Base-by-base conservation (phyloP, 1,140 invertebrate species). In the Hesperophylax magnus region DNA sequence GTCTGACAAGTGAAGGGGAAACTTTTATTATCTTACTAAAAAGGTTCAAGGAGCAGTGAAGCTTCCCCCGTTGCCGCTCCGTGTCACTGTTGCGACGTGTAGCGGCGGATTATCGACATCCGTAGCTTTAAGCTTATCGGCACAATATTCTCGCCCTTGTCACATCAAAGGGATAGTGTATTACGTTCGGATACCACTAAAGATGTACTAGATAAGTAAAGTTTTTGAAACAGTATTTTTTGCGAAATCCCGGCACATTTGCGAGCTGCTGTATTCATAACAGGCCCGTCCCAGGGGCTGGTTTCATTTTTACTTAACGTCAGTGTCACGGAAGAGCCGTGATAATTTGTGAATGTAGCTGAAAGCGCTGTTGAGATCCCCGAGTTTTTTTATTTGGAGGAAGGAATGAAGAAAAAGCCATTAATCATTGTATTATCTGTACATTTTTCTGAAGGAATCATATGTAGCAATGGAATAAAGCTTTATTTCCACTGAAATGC, bases 11-110 rank as follows among this genome's bases (percentile, higher is more conserved):
- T 60, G 72, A 60, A 60, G 24, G 34, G 56, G n/a, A 76, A 76
- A 76, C 24, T 76, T 76, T 76, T 60, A 75, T 75, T 75, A 76
- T 76, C 72, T 60, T 60, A 76, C 24, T 76, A 31, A 76, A 76
- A 76, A 52, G 72, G 27, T 60, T 76, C 11, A 60, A 58, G 72
- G 31, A 60, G 53, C 27, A 27, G 24, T 17, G 31, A 67, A 17
- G n/a, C 15, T 54, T 8, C 24, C 27, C 65, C 54, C 31, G 22
- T 18, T 39, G 31, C 20, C 24, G 27, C 56, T 34, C 4, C 20
- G 56, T 52, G 39, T 47, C 39, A 47, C 39, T 47, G 39, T 8
- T 47, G 39, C 39, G 54, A 60, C 24, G 31, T 58, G 54, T 74
- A 74, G 53, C 71, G 22, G 11, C 11, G 71, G 47, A 74, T 56